These are phyloP conservation scores for Harpagifer antarcticus DNA, from an alignment of 2,797 vertebrate genomes.

Conservation along the genomic window DNA sequence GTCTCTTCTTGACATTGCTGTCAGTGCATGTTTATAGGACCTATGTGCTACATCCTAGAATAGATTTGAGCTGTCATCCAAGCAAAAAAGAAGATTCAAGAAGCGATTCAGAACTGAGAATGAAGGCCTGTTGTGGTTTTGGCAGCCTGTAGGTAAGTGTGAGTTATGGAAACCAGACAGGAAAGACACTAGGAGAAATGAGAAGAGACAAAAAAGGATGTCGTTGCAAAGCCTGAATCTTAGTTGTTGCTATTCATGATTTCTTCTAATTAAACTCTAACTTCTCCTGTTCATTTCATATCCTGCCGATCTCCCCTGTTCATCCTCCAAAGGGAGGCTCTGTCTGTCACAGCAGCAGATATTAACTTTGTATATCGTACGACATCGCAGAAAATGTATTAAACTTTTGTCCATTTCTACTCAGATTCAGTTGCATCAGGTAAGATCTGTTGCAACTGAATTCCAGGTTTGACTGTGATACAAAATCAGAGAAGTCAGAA, in stretches of 20 bases:
- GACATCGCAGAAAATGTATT: not conserved
- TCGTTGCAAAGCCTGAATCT: not conserved
- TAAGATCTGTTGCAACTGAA: not conserved
- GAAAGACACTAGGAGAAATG: conserved; percentile 4
- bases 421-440: not conserved
- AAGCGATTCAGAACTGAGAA: conserved; percentile 27
- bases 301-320: not conserved
- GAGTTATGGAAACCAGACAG: not conserved
- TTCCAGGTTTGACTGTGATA: not conserved
- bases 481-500: not conserved
- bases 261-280: not conserved
- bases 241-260: not conserved
- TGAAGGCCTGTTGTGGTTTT: conserved; percentile 25
- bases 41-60: conserved; percentile 47
- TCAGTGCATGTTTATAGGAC: conserved; percentile 31
- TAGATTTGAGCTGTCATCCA: conserved; percentile 52
- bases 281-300: not conserved
- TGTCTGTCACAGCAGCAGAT: not conserved
- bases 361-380: not conserved
- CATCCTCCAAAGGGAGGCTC: not conserved
- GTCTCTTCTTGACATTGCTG: conserved; percentile 37
- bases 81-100: conserved; percentile 4
- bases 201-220: not conserved
- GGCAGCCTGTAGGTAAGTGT: conserved; percentile 8
- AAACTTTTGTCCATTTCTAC: not conserved